Evolutionary conservation across 1,140 invertebrate species (phyloP), one percentile per base, ranked within the genome.

Genomic region (Lasioglossum albipes): DNA sequence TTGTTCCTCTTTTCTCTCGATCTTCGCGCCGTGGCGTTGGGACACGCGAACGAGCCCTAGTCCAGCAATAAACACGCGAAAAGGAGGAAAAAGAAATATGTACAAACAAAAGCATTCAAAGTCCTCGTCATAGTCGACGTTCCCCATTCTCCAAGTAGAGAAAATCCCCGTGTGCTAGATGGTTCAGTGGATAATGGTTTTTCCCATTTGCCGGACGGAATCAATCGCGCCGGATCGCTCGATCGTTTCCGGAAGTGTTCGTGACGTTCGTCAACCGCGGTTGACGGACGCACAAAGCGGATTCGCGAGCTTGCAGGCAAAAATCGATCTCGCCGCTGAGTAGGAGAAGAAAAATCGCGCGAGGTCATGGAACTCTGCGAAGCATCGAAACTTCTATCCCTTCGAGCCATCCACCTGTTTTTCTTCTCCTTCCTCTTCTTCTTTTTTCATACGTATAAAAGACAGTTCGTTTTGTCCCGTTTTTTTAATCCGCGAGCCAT

Each of bases 201-300:
- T 73, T 10, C 68, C 31, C 36, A 54, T 73, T 71, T 10, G 31
- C n/a, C 41, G 7, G 59, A 62, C 69, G 61, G 20, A 64, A 52
- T 65, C 69, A 65, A 79, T 66, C 45, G 68, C 45, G 20, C 5
- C 42, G 59, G 41, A 72, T 65, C 68, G 64, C 69, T 65, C 76
- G 59, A 64, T 79, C 76, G 76, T 13, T 54, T 12, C 69, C 61
- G 76, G 49, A 64, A 65, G 45, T 65, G 76, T 27, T 18, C 6
- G 20, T 66, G 76, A 79, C 76, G 61, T 73, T 79, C 76, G 76
- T 72, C 76, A 72, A 78, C 42, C 76, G 69, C 27, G 36, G 64
- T 13, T 73, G 76, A 79, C 76, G 64, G 69, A 73, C 59, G 59
- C 49, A 57, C 49, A 73, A 79, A 71, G 42, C 59, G n/a, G 10